Conservation (phyloP, 2,113 vertebrate genomes). For the Murina feae region DNA sequence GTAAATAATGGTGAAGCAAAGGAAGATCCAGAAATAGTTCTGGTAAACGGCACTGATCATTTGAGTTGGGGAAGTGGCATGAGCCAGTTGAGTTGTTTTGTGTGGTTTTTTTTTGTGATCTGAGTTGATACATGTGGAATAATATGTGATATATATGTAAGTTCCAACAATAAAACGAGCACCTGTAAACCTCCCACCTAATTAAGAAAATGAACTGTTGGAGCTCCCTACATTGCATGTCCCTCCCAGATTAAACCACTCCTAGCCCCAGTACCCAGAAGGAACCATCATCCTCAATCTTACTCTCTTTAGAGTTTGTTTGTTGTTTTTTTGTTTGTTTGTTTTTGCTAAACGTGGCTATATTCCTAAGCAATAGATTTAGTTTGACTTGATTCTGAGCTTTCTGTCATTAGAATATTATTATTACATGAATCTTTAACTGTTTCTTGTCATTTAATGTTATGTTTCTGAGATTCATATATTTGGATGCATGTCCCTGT, state of each 20-base stretch:
- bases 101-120: background rate
- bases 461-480: background rate
- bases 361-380: background rate
- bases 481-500: background rate
- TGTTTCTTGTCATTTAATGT: background rate
- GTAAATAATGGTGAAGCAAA: background rate
- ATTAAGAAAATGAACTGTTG: background rate
- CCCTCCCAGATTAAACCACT: background rate
- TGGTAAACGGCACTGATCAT: background rate
- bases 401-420: background rate
- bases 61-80: background rate
- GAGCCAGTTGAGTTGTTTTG: background rate
- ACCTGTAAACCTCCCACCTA: background rate
- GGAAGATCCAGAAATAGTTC: background rate
- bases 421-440: background rate
- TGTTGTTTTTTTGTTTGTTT: too few relatives aligned
- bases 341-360: background rate
- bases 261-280: background rate
- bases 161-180: background rate
- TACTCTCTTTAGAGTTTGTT: background rate
- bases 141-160: fast-evolving
- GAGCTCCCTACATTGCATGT: background rate
- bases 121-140: background rate
- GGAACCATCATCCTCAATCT: background rate
- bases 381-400: background rate